phyloP scores from a whole-genome alignment of 2,888 invertebrate species.

The Timandra comae region DNA sequence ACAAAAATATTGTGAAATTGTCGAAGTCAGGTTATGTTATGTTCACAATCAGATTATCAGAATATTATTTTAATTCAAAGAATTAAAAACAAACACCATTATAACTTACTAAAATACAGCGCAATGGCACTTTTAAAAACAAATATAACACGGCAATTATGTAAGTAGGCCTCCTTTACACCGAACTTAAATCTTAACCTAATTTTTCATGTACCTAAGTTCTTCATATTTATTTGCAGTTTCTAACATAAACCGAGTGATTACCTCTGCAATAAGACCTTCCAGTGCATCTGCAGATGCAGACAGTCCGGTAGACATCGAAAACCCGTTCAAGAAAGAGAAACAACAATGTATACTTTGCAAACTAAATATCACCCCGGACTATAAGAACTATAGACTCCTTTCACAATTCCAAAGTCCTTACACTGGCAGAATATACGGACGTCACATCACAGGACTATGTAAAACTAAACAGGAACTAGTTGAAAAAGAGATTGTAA shows the following conservation, averaged over 20 bases:
- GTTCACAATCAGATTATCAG: neutral
- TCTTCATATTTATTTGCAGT: slow-evolving; percentile 43
- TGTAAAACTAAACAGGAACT: slow-evolving; percentile 87
- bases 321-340: slow-evolving; percentile 89
- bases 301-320: slow-evolving; percentile 77
- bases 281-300: slow-evolving; percentile 13
- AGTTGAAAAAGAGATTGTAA: slow-evolving; percentile 83
- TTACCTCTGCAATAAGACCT: slow-evolving; percentile 29
- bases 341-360: slow-evolving; percentile 87
- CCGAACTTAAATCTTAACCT: too few species aligned
- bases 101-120: too few species aligned
- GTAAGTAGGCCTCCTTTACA: too few species aligned
- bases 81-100: too few species aligned
- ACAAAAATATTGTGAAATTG: neutral
- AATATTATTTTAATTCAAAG: too few species aligned
- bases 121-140: neutral
- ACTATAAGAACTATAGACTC: slow-evolving; percentile 94
- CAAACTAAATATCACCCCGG: slow-evolving; percentile 85
- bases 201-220: too few species aligned
- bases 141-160: neutral
- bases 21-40: neutral
- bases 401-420: slow-evolving; percentile 97
- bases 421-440: slow-evolving; percentile 94
- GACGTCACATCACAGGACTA: slow-evolving; percentile 94
- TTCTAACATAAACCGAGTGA: slow-evolving; percentile 29